phyloP scores from a whole-genome alignment of 2,797 vertebrate species.

The Falco peregrinus region DNA sequence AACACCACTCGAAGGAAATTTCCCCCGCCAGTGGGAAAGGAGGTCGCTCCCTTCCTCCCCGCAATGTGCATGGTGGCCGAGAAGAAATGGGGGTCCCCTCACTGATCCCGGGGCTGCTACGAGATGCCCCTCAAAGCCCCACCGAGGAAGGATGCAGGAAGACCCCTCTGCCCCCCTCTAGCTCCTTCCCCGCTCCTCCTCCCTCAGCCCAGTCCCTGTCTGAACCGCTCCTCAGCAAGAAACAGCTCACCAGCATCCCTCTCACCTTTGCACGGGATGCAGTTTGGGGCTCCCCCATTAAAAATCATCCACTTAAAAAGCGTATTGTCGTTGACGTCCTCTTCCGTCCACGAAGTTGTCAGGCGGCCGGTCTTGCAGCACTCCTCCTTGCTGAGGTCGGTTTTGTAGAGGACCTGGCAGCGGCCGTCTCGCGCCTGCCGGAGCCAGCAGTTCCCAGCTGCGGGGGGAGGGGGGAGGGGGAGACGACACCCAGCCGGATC shows the following conservation, averaged over 20 bases:
- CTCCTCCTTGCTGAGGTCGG: constrained; percentile 84
- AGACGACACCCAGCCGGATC: constrained; percentile 76
- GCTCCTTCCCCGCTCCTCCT: neutral
- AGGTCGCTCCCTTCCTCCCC: neutral
- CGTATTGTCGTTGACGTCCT: constrained; percentile 95
- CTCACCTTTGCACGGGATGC: constrained; percentile 99
- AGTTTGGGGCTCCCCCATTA: constrained; percentile 96
- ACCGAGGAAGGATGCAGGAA: no score
- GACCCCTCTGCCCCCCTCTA: neutral
- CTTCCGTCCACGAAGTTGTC: constrained; percentile 96
- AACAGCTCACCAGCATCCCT: no score
- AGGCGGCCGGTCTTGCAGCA: constrained; percentile 94
- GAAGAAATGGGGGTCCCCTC: neutral
- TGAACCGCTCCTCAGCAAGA: no score
- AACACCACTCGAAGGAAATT: neutral
- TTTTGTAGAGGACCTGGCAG: constrained; percentile 97
- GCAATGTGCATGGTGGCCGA: neutral
- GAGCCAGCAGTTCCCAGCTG: constrained; percentile 99
- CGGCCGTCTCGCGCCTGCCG: constrained; percentile 96
- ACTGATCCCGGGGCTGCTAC: neutral
- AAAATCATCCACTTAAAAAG: constrained; percentile 99
- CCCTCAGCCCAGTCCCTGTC: neutral
- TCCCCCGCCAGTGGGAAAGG: neutral
- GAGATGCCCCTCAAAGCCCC: neutral
- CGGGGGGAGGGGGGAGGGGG: neutral